Percentiles rank a stretch among this genome's conserved stretches.
phyloP scores from a whole-genome alignment of 2,888 invertebrate genomes.

The Aradus depressus region DNA sequence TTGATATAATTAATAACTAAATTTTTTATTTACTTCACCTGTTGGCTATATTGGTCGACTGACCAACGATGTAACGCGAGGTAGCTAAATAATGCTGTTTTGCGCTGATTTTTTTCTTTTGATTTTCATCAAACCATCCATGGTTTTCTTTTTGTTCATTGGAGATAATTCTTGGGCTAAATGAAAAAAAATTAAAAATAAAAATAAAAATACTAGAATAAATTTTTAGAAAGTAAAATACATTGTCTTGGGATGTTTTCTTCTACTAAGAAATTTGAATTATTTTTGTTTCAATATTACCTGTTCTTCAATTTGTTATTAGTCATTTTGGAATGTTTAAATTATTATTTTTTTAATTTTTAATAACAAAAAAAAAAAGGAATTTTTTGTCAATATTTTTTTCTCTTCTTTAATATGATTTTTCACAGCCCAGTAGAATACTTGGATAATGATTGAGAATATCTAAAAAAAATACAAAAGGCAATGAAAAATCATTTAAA shows the following conservation, averaged over 20 bases:
- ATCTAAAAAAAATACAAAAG: neutral
- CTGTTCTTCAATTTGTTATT: no score
- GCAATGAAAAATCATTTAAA: no score
- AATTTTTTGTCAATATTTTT: neutral
- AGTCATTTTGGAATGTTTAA: no score
- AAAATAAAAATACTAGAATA: neutral
- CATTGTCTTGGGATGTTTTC: no score
- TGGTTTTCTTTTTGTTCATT: conserved; percentile 35
- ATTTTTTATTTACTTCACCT: conserved; percentile 23
- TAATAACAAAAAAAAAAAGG: neutral
- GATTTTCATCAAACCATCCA: conserved; percentile 31
- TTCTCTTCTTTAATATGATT: no score
- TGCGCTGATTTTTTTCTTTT: conserved; percentile 40
- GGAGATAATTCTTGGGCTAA: conserved; percentile 41
- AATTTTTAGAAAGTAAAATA: neutral
- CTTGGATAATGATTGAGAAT: no score
- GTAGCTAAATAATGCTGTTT: conserved; percentile 69
- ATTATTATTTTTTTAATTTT: neutral
- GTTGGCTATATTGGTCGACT: conserved; percentile 37
- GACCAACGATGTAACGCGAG: conserved; percentile 67
- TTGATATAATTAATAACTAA: conserved; percentile 3
- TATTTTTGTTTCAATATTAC: no score
- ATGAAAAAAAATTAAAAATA: conserved; percentile 28
- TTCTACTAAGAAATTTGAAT: no score
- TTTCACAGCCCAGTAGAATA: no score